A percentile compares a stretch with the other conserved stretches of the same genome.
phyloP scores from a whole-genome alignment of 1,140 invertebrate genomes.

The Drosophila watanabei region DNA sequence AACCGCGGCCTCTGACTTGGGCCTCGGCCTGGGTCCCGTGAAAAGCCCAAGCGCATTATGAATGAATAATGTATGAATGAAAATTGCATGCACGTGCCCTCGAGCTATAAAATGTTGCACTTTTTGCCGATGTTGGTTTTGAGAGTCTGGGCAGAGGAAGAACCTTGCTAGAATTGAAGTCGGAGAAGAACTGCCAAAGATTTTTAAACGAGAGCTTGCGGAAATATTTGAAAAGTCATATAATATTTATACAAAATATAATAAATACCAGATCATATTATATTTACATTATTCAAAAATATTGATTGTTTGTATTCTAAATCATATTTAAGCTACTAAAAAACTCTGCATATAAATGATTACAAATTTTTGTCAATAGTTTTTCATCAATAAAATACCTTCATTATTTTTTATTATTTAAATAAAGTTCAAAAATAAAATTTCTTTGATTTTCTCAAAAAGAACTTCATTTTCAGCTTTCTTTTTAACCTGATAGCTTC shows the following conservation, averaged over 20 bases:
- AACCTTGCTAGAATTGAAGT: constrained; percentile 11
- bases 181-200: neutral
- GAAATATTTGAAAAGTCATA: too few species aligned
- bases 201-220: too few species aligned
- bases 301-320: too few species aligned
- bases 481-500: neutral
- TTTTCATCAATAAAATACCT: neutral
- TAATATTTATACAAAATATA: too few species aligned
- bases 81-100: constrained; percentile 84
- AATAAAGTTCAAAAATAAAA: neutral
- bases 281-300: too few species aligned
- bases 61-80: constrained; percentile 85
- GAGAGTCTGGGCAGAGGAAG: constrained; percentile 7
- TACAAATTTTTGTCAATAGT: too few species aligned
- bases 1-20: neutral
- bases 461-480: neutral
- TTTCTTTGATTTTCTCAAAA: neutral
- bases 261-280: too few species aligned
- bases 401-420: neutral
- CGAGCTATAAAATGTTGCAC: constrained; percentile 81
- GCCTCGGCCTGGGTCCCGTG: constrained; percentile 14
- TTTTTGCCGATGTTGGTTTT: constrained; percentile 37
- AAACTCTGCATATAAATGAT: too few species aligned
- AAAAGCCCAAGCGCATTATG: constrained; percentile 73
- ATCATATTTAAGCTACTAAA: too few species aligned